These are phyloP conservation scores for Diorhabda elongata DNA, from an alignment of 1,140 invertebrate species.

Conservation along the genomic window DNA sequence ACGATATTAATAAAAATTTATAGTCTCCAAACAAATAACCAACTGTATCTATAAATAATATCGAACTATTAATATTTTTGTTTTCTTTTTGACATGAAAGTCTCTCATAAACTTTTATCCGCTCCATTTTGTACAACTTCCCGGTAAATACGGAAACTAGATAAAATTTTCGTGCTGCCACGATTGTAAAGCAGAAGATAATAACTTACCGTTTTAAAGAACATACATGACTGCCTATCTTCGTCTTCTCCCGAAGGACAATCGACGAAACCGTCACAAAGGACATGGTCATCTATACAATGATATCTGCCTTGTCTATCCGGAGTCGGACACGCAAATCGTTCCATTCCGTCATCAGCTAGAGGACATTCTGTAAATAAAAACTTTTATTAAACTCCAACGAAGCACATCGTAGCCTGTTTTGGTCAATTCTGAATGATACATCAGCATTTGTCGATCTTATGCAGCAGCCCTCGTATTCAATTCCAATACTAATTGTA, in stretches of 20 bases:
- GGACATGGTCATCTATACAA: constrained; percentile 92
- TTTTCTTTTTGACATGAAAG: no score
- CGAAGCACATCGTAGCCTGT: no score
- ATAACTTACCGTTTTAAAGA: constrained; percentile 88
- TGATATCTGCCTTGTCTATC: constrained; percentile 86
- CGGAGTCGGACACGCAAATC: constrained; percentile 88
- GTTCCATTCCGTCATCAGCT: constrained; percentile 87
- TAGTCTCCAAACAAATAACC: neutral
- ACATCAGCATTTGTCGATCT: no score
- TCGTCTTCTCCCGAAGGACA: constrained; percentile 91
- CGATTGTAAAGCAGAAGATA: no score
- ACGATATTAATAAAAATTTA: neutral
- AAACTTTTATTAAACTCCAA: constrained; percentile 2
- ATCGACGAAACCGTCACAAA: constrained; percentile 92
- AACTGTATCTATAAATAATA: neutral
- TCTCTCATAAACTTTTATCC: no score
- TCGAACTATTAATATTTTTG: constrained; percentile 2
- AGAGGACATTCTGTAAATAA: constrained; percentile 81
- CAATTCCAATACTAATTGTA: no score
- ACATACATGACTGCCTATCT: constrained; percentile 91
- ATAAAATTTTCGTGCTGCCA: no score
- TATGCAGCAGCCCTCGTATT: no score
- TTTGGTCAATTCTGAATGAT: no score
- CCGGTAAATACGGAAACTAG: no score
- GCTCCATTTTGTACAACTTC: no score